A percentile compares a stretch with the other conserved stretches of the same genome.
phyloP scores from a whole-genome alignment of 2,797 vertebrate species.

The Moxostoma hubbsi region DNA sequence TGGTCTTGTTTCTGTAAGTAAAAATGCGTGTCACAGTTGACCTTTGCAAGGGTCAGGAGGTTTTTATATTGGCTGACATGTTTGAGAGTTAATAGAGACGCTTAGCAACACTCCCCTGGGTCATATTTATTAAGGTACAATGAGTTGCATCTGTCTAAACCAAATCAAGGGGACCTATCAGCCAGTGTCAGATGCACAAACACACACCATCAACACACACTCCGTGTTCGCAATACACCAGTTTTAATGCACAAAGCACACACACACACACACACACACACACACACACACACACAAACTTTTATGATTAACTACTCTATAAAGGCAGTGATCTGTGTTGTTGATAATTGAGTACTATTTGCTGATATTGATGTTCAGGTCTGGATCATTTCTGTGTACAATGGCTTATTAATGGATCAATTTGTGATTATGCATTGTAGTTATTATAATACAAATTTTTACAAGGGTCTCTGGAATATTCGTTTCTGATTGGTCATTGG shows the following conservation, averaged over 20 bases:
- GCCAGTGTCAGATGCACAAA: constrained; percentile 72
- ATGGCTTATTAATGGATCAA: background rate
- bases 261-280: constrained; percentile 47
- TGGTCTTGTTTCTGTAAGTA: constrained; percentile 81
- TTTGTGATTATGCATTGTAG: background rate
- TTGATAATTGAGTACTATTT: background rate
- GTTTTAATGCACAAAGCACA: background rate
- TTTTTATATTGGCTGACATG: constrained; percentile 89
- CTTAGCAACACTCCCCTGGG: constrained; percentile 82
- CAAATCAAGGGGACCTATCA: constrained; percentile 78
- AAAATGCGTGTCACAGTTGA: constrained; percentile 87
- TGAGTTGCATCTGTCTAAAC: constrained; percentile 84
- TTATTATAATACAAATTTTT: too few relatives aligned
- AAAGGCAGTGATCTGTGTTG: constrained; percentile 26
- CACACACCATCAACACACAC: constrained; percentile 58
- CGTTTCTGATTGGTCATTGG: too few relatives aligned
- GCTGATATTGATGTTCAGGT: background rate
- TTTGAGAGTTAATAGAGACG: constrained; percentile 88
- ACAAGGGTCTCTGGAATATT: too few relatives aligned
- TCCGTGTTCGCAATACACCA: constrained; percentile 1
- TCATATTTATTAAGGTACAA: constrained; percentile 84
- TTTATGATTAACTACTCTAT: background rate
- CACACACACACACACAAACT: constrained; percentile 8
- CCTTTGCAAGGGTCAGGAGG: constrained; percentile 84
- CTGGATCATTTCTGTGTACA: background rate